Evolutionary conservation across 2,797 vertebrate genomes (phyloP).

Genomic region (Columba guinea): DNA sequence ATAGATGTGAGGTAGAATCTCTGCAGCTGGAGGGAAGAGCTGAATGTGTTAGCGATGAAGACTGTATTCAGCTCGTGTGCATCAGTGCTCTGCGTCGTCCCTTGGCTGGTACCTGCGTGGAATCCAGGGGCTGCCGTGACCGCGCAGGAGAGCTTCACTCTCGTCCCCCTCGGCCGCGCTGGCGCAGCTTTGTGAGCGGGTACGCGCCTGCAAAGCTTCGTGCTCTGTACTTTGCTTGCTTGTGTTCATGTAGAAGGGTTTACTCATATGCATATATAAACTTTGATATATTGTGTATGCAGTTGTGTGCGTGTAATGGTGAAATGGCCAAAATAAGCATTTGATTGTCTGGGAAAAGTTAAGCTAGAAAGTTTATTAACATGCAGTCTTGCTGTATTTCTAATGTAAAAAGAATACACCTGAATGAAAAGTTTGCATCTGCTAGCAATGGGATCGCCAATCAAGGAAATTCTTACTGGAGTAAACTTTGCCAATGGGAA

Average conservation of each 20-base stretch:
- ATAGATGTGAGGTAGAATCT: background rate
- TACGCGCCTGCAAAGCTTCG: background rate
- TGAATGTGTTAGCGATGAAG: background rate
- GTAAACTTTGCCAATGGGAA: background rate
- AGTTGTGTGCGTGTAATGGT: accelerated
- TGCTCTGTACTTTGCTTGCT: background rate
- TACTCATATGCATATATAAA: background rate
- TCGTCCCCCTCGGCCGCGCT: no score
- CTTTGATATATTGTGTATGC: background rate
- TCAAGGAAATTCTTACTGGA: background rate
- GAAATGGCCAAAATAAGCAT: background rate
- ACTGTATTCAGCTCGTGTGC: background rate
- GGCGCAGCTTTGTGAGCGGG: no score
- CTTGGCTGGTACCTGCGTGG: background rate
- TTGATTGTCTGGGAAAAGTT: background rate
- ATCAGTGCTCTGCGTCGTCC: background rate
- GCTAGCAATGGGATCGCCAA: background rate
- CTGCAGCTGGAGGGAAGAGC: background rate
- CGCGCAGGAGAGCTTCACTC: background rate
- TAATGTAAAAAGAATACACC: background rate
- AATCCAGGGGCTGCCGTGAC: background rate
- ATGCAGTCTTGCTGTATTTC: background rate
- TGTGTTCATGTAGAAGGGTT: background rate
- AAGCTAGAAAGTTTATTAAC: background rate
- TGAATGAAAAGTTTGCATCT: background rate